Base-by-base conservation (phyloP, 2,113 vertebrate species). In the Zosterops borbonicus region DNA sequence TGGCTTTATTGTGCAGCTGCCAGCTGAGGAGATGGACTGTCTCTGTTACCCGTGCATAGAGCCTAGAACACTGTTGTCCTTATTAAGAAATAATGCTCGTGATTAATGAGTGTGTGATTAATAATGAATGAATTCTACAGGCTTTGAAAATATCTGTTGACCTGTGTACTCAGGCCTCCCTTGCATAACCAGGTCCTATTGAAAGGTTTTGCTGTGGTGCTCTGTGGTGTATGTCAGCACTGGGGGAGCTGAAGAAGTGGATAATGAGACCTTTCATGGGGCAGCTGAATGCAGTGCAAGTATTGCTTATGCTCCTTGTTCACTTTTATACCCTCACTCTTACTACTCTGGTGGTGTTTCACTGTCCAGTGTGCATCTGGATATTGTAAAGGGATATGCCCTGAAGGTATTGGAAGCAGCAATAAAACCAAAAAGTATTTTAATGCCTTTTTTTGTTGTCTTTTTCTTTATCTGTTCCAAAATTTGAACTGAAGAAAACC, bases 121-220 rank as follows among this genome's bases (percentile, higher is more conserved):
- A 68, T 90, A 59, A 78, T 69, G 69, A 79, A 68, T 16, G 46
- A 94, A 49, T 62, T 87, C 70, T 89, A 19, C 52, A 52, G 60
- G 41, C 83, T 92, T 93, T 93, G 76, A 90, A 70, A 93, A 37
- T 73, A 74, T 18, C 62, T 80, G 41, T 73, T 90, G 80, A 89
- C 62, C 87, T 89, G 35, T 92, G 91, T 91, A 56, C 65, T 94
- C 69, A n/a, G 49, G 41, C 49, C 63, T 67, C 13, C 23, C 20
- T 75, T 89, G 84, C 56, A 58, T 78, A 79, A 84, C 37, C 74
- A 87, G 64, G 42, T 76, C 20, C 49, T 68, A 4, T 55, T 82
- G 77, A 68, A 68, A 59, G 15, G 31, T 83, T 52, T n/a, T 95
- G 77, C 74, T 52, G 47, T 47, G 0, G 0, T 60, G 52, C 76